phyloP scores from a whole-genome alignment of 2,888 invertebrate species.

The Phyllotreta cruciferae region DNA sequence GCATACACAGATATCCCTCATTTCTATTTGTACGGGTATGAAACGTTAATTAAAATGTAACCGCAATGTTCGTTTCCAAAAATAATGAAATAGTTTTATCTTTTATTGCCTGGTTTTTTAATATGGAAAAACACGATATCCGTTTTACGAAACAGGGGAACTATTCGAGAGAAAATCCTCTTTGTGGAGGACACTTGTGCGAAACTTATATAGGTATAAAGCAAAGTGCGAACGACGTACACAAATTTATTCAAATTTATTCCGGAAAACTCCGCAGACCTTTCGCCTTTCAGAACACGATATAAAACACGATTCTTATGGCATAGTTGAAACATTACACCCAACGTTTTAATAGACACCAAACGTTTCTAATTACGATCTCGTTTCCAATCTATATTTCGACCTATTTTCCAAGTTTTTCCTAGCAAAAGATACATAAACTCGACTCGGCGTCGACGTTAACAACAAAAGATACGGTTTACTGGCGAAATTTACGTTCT shows the following conservation, averaged over 20 bases:
- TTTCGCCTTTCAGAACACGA: constrained; percentile 8
- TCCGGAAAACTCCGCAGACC: constrained; percentile 7
- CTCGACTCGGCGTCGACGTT: constrained; percentile 27
- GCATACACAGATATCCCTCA: too few relatives aligned
- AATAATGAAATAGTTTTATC: too few relatives aligned
- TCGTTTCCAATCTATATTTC: background rate
- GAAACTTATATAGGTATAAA: constrained; percentile 1
- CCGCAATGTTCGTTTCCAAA: too few relatives aligned
- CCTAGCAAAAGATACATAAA: constrained; percentile 25
- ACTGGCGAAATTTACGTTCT: constrained; percentile 35
- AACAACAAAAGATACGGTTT: constrained; percentile 35
- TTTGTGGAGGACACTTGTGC: constrained; percentile 8
- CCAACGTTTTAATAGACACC: too few relatives aligned
- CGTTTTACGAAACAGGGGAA: background rate
- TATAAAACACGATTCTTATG: background rate
- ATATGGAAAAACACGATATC: background rate
- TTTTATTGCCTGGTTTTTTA: too few relatives aligned
- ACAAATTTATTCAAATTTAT: constrained; percentile 12
- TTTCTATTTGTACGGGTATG: too few relatives aligned
- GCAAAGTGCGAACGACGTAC: constrained; percentile 9
- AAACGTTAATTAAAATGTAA: too few relatives aligned
- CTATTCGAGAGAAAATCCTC: background rate
- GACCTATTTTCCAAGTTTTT: constrained; percentile 19
- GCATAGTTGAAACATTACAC: background rate
- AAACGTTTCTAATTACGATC: background rate